Evolutionary conservation across 2,113 vertebrate species (phyloP).

Genomic region (Poeciliopsis retropinna): DNA sequence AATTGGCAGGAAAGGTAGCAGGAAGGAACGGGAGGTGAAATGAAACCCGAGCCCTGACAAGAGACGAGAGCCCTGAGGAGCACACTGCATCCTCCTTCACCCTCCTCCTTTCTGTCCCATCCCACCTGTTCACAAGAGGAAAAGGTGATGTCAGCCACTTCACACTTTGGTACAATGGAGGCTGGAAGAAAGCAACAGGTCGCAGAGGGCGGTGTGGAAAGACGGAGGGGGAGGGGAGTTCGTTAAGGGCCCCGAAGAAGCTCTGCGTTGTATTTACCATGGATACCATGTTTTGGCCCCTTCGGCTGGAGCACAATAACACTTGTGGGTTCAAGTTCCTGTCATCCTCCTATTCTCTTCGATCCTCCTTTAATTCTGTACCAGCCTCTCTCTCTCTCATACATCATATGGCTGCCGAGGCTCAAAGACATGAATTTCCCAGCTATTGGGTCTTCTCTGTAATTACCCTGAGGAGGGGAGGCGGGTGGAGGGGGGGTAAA

Average conservation of each 20-base stretch:
- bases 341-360: conserved; percentile 55
- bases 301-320: conserved; percentile 79
- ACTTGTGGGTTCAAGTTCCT: conserved; percentile 82
- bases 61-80: conserved; percentile 39
- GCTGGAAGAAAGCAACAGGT: conserved; percentile 73
- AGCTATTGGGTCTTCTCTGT: conserved; percentile 86
- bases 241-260: conserved; percentile 63
- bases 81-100: background rate
- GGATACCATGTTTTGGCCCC: conserved; percentile 83
- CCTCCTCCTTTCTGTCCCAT: conserved; percentile 27
- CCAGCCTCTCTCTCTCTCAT: conserved; percentile 53
- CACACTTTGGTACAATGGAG: conserved; percentile 71
- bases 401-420: conserved; percentile 53
- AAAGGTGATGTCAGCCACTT: conserved; percentile 82
- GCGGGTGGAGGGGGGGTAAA: conserved; percentile 22
- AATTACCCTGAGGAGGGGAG: conserved; percentile 84
- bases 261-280: conserved; percentile 84
- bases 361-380: conserved; percentile 51
- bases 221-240: conserved; percentile 11
- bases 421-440: conserved; percentile 81
- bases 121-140: conserved; percentile 81
- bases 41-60: conserved; percentile 63
- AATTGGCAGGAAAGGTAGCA: background rate
- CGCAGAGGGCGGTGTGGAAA: conserved; percentile 39
- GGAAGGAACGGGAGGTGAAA: conserved; percentile 60